Base-by-base conservation (phyloP, 2,888 invertebrate species). In the Monochamus alternatus region DNA sequence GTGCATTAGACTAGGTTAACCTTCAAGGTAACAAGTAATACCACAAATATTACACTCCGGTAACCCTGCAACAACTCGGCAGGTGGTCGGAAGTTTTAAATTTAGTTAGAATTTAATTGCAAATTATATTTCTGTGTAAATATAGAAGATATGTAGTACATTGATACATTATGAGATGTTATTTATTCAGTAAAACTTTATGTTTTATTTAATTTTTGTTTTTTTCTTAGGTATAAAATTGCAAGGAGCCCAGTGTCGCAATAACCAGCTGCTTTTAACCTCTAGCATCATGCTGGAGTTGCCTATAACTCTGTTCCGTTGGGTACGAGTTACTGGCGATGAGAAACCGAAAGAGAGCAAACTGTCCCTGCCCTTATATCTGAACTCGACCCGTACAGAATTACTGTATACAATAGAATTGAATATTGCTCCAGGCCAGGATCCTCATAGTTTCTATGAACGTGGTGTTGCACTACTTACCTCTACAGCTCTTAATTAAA, bases 381-480 rank as follows among this genome's bases (percentile, higher is more conserved):
- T 99, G 87, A 99, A 99, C 91, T 96, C 98, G 78, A 98, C 97
- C 12, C 94, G 98, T 82, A 95, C 96, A 0, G 98, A 98, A 89
- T 92, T 98, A 75, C 91, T 99, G 80, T 99, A 99, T 90, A 98
- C 98, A 0, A 95, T 99, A 74, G 97, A 98, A 85, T 93, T 99
- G 88, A 95, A 96, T 84, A 95, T 98, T 71, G 96, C 96, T 66
- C 93, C 96, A 65, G 96, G 95, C 52, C 96, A 97, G 87, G 97
- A 97, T 86, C 95, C 95, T 72, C 97, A 97, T 88, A 97, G 97
- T 88, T 99, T 99, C 92, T 99, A 98, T 90, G 98, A 99, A 90
- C 92, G 99, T 71, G 99, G 99, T 82, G 99, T 99, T 32, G 99
- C 99, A 66, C 92, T 99, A 62, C 93, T 98, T 86, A 97, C 97